Evolutionary conservation across 2,888 invertebrate genomes (phyloP), one percentile per base, ranked within the genome.

Genomic region (Dioctria rufipes): DNA sequence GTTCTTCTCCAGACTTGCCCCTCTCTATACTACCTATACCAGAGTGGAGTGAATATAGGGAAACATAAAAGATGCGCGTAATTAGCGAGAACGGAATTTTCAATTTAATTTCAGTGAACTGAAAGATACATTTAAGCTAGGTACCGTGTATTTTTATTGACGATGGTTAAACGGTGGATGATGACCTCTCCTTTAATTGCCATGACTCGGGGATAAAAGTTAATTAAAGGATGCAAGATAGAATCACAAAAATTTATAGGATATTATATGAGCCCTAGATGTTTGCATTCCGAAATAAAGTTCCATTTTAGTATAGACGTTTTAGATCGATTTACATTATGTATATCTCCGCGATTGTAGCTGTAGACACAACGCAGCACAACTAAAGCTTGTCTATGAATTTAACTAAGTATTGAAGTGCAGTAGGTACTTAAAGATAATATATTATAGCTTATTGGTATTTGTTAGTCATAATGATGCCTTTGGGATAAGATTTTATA

Each of bases 71-170:
- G 77, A 77, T 77, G 77, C 77, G 63, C 77, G 77, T 77, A 77
- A 77, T 77, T 77, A 77, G 77, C 77, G 77, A 77, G 77, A 77
- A 77, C 77, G 77, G 77, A 77, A 77, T 77, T 75, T 75, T 75
- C 75, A 75, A 75, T 75, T 77, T 77, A 77, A 77, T 77, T 77
- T 77, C 77, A 63, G 61, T 63, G 77, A 63, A 61, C 77, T 63
- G 61, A 63, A 77, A 63, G 77, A 77, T 77, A 77, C 77, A 77
- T 77, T 77, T 63, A 46, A 13, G 63, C 63, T 25, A 25, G 63
- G 77, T 63, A 77, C 63, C 9, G 77, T 63, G 77, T 25, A 63
- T 77, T 66, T 77, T 77, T 77, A 77, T 77, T 77, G 77, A 77
- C 77, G 77, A 63, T 77, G 77, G 77, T 77, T 77, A 77, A 77